A percentile compares a stretch with the other conserved stretches of the same genome.
These are phyloP conservation scores for Aix galericulata DNA, from an alignment of 2,113 vertebrate species.

Conservation along the genomic window DNA sequence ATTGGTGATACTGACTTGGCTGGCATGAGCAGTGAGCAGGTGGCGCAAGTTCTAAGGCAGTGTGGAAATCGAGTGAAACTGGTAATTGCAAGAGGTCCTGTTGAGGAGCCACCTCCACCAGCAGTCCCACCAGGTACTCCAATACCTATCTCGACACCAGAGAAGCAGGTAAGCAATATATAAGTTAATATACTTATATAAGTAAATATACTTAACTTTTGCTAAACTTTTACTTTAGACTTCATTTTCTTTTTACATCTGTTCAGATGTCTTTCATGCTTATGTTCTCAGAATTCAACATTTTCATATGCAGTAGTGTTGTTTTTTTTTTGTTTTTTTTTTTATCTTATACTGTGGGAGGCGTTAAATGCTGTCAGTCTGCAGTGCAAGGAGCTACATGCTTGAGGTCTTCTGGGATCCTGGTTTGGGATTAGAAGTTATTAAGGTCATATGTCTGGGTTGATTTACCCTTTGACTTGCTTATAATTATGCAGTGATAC, in stretches of 20 bases:
- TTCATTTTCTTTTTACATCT: background rate
- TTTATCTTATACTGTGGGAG: background rate
- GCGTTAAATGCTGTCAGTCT: background rate
- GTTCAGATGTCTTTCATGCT: background rate
- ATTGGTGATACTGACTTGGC: constrained; percentile 91
- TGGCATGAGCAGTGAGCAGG: constrained; percentile 95
- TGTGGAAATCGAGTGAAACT: constrained; percentile 91
- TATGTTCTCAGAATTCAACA: background rate
- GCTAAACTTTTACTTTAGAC: background rate
- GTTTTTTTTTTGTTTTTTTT: background rate
- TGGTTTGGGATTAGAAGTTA: background rate
- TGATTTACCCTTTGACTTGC: background rate
- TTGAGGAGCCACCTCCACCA: constrained; percentile 76
- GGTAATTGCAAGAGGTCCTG: constrained; percentile 87
- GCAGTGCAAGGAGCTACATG: background rate
- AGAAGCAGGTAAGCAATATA: constrained; percentile 78
- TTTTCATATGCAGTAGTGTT: background rate
- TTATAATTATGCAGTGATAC: background rate
- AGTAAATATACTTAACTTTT: background rate
- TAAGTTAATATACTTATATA: too few species aligned
- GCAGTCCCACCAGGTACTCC: constrained; percentile 74
- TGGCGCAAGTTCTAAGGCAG: constrained; percentile 92
- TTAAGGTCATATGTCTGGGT: background rate
- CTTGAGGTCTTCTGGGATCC: background rate
- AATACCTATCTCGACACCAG: constrained; percentile 66